A percentile compares a stretch with the other conserved stretches of the same genome.
phyloP scores from a whole-genome alignment of 2,888 invertebrate genomes.

The Drosophila melanosoma region DNA sequence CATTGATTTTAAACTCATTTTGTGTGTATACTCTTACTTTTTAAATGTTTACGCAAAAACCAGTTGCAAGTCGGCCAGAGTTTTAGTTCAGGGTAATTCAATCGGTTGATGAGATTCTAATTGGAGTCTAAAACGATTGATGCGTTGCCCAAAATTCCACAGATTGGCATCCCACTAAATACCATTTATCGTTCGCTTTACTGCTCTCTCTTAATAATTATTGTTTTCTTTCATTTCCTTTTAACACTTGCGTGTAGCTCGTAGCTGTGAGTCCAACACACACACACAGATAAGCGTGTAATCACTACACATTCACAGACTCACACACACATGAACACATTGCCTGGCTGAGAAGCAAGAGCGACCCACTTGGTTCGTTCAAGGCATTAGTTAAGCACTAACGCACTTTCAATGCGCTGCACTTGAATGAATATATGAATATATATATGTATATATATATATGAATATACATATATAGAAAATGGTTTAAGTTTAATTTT shows the following conservation, averaged over 20 bases:
- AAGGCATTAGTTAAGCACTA: background rate
- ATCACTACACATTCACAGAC: conserved; percentile 18
- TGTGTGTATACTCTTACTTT: background rate
- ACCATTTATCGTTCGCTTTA: conserved; percentile 10
- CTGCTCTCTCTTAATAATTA: conserved; percentile 10
- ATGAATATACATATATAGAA: background rate
- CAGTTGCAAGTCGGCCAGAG: background rate
- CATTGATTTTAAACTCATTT: background rate
- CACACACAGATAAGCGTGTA: conserved; percentile 23
- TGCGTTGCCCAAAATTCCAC: conserved; percentile 8
- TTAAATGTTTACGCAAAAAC: conserved; percentile 6
- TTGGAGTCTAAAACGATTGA: conserved; percentile 11
- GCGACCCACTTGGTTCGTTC: conserved; percentile 41
- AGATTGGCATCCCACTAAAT: conserved; percentile 29
- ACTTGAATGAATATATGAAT: background rate
- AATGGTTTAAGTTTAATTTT: no score
- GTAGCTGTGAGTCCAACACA: conserved; percentile 25
- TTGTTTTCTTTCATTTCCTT: conserved; percentile 5
- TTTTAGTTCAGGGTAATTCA: conserved; percentile 52
- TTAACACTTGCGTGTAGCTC: conserved; percentile 38
- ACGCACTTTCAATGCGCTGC: conserved; percentile 22
- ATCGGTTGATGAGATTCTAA: conserved; percentile 22
- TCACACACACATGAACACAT: background rate
- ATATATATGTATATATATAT: background rate
- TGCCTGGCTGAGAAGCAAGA: conserved; percentile 26